Conservation (phyloP, 2,113 vertebrate genomes). For the Fukomys damarensis region DNA sequence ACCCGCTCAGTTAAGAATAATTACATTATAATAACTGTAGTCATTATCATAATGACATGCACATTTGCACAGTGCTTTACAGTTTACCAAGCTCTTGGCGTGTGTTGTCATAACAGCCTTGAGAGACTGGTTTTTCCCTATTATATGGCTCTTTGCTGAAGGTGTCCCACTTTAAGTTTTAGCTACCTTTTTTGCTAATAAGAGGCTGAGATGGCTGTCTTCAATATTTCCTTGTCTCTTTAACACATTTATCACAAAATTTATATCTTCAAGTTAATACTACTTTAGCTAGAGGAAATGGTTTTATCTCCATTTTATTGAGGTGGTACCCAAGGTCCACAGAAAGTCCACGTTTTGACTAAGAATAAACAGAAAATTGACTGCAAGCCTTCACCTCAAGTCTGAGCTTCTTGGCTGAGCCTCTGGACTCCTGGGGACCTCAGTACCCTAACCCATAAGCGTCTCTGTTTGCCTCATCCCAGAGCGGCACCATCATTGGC, state of each 20-base stretch:
- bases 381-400: neutral
- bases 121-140: neutral
- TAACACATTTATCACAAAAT: neutral
- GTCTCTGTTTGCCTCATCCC: neutral
- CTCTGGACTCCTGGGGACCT: neutral
- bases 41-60: neutral
- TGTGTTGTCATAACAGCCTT: neutral
- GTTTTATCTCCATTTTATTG: neutral
- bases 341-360: neutral
- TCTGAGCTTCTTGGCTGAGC: neutral
- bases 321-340: neutral
- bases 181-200: neutral
- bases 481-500: neutral
- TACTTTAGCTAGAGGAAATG: neutral
- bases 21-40: neutral
- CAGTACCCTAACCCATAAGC: neutral
- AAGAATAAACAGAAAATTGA: neutral
- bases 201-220: neutral
- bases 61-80: neutral
- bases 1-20: neutral
- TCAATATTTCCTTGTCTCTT: neutral
- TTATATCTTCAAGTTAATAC: neutral
- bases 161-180: neutral
- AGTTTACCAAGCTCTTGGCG: neutral
- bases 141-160: neutral